These are phyloP conservation scores for Sylvilagus bachmani DNA, from an alignment of 2,113 vertebrate species.

Conservation along the genomic window DNA sequence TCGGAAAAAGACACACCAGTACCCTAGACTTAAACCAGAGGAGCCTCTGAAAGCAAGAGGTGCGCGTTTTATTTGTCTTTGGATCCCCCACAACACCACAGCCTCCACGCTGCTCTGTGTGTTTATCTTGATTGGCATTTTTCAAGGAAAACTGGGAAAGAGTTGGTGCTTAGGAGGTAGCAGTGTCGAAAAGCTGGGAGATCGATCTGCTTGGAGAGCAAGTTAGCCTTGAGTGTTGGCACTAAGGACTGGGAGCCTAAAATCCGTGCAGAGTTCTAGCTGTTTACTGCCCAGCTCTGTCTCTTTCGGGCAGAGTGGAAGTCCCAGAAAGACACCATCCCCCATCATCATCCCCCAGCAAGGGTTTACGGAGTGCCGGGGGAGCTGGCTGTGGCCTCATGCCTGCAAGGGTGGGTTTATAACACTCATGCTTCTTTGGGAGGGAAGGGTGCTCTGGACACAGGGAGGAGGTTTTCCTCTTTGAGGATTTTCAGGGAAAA, in stretches of 20 bases:
- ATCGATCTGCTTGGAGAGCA: background rate
- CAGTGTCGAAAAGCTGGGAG: background rate
- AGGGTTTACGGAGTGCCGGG: background rate
- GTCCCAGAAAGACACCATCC: background rate
- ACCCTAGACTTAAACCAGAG: background rate
- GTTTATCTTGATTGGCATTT: background rate
- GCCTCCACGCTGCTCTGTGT: background rate
- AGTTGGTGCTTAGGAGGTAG: background rate
- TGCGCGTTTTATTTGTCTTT: background rate
- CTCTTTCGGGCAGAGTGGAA: background rate
- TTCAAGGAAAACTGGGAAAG: background rate
- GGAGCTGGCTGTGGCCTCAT: background rate
- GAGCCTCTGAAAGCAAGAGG: background rate
- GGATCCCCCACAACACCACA: background rate
- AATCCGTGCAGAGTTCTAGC: background rate
- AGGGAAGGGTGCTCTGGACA: background rate
- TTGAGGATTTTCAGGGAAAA: slow-evolving; percentile 28
- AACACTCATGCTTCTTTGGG: background rate
- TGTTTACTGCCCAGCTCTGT: background rate
- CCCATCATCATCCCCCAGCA: background rate
- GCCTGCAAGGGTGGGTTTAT: background rate
- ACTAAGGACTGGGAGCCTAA: background rate
- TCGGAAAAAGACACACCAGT: background rate
- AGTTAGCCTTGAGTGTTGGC: background rate
- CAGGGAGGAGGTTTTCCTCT: background rate